Conservation (phyloP, 2,888 invertebrate genomes). For the Biston betularia region DNA sequence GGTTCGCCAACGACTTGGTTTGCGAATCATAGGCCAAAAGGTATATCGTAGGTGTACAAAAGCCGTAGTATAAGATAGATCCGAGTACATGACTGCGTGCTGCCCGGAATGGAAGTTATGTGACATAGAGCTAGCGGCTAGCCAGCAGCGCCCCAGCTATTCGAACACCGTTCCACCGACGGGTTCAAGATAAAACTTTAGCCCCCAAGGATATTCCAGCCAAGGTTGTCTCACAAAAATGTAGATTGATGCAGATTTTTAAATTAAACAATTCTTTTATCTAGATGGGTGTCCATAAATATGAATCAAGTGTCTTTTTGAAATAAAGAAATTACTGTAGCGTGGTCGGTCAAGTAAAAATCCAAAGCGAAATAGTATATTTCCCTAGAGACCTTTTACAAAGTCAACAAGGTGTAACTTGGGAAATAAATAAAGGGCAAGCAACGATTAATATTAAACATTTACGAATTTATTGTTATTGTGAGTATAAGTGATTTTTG, state of each 20-base stretch:
- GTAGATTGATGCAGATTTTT: slow-evolving; percentile 32
- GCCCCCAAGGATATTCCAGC: slow-evolving; percentile 10
- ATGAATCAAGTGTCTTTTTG: slow-evolving; percentile 46
- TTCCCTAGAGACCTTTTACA: slow-evolving; percentile 81
- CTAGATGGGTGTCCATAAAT: slow-evolving; percentile 35
- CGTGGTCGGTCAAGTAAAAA: slow-evolving; percentile 72
- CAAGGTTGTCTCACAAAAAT: slow-evolving; percentile 28
- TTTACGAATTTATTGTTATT: slow-evolving; percentile 51
- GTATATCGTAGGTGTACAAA: slow-evolving; percentile 22
- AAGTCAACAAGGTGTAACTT: slow-evolving; percentile 82
- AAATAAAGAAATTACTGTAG: slow-evolving; percentile 52
- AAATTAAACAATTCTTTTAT: slow-evolving; percentile 34
- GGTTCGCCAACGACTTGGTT: slow-evolving; percentile 40
- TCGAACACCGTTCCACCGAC: slow-evolving; percentile 8
- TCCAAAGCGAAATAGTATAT: slow-evolving; percentile 75
- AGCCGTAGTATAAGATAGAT: slow-evolving; percentile 25
- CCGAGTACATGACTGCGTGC: slow-evolving; percentile 27
- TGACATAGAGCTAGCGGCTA: slow-evolving; percentile 21
- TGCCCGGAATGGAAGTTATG: slow-evolving; percentile 39
- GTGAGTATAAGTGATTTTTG: slow-evolving; percentile 44
- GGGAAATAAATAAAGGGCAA: slow-evolving; percentile 79
- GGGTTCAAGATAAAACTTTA: slow-evolving; percentile 20
- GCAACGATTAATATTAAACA: slow-evolving; percentile 75
- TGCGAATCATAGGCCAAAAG: slow-evolving; percentile 44
- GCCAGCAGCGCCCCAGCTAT: slow-evolving; percentile 10